Conservation (phyloP, 2,888 invertebrate genomes). For the Athalia circularis region DNA sequence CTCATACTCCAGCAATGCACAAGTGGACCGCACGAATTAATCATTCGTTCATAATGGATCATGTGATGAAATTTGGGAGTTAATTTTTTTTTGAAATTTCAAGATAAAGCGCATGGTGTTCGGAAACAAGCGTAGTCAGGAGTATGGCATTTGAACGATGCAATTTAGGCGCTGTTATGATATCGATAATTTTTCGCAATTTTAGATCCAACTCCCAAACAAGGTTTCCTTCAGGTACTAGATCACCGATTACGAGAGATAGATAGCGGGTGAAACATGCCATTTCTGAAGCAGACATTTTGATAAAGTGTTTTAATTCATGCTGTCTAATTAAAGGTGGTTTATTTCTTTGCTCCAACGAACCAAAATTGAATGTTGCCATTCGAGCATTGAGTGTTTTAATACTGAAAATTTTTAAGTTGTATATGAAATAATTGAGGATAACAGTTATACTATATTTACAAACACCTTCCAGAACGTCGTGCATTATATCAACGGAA, state of each 20-base stretch:
- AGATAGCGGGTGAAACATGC: slow-evolving; percentile 45
- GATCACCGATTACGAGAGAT: slow-evolving; percentile 46
- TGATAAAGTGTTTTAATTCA: slow-evolving; percentile 38
- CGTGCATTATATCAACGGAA: slow-evolving; percentile 48
- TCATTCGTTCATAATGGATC: slow-evolving; percentile 9
- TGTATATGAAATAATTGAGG: slow-evolving; percentile 48
- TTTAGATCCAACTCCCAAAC: slow-evolving; percentile 45
- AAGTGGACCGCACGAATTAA: slow-evolving; percentile 27
- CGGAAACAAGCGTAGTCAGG: slow-evolving; percentile 17
- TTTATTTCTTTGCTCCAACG: slow-evolving; percentile 36
- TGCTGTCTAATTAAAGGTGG: slow-evolving; percentile 28
- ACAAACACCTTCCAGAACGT: slow-evolving; percentile 47
- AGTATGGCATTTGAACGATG: slow-evolving; percentile 20
- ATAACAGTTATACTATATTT: slow-evolving; percentile 48
- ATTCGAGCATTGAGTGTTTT: slow-evolving; percentile 45
- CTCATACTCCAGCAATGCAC: slow-evolving; percentile 32
- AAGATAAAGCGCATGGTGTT: slow-evolving; percentile 13
- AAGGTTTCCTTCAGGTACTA: slow-evolving; percentile 41
- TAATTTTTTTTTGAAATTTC: neutral
- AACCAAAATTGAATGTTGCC: slow-evolving; percentile 43
- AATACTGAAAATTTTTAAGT: slow-evolving; percentile 47
- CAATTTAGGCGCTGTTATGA: slow-evolving; percentile 31
- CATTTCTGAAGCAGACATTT: slow-evolving; percentile 45
- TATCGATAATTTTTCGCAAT: slow-evolving; percentile 46
- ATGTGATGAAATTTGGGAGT: slow-evolving; percentile 12